Base-by-base conservation (phyloP, 2,113 vertebrate species). In the Riparia riparia region DNA sequence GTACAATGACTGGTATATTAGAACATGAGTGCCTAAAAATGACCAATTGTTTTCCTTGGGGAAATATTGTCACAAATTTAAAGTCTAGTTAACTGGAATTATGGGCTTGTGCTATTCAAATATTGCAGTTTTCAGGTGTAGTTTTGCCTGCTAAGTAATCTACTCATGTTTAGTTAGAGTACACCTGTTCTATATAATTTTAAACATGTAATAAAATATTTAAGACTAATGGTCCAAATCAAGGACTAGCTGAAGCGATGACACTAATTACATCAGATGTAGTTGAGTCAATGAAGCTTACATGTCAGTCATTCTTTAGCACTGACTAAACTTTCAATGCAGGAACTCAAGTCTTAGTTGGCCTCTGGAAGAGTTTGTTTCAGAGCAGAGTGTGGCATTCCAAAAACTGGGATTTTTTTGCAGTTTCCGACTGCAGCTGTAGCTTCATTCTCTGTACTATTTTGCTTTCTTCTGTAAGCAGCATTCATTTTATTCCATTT, bases 141-240 rank as follows among this genome's bases (percentile, higher is more conserved):
- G 29, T 42, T 54, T 82, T 89, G 24, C 37, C 57, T 54, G 28
- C 78, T 58, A 51, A 86, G 19, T 80, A 56, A 69, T 65, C 49
- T 84, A 19, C 10, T 86, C 21, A 12, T 29, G 11, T 79, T 94
- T 81, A 70, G n/a, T 70, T 29, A 84, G 54, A 66, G 24, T 81
- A 66, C 47, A 60, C 60, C 24, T 89, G 17, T 88, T 95, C 60
- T 29, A 9, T 86, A 42, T 64, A 63, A 51, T 85, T 94, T 84
- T 74, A 88, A 86, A 82, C 14, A 72, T 83, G 87, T 78, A 41
- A 65, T 89, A 54, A 90, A 89, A 44, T 89, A 54, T 90, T 79
- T 80, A 78, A 82, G 73, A 72, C 47, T 63, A 82, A 57, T 69
- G 69, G 12, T 44, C 39, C 49, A 95, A 72, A 65, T 64, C 32